These are phyloP conservation scores for Leucosticte australis DNA, from an alignment of 2,113 vertebrate genomes.

Conservation along the genomic window DNA sequence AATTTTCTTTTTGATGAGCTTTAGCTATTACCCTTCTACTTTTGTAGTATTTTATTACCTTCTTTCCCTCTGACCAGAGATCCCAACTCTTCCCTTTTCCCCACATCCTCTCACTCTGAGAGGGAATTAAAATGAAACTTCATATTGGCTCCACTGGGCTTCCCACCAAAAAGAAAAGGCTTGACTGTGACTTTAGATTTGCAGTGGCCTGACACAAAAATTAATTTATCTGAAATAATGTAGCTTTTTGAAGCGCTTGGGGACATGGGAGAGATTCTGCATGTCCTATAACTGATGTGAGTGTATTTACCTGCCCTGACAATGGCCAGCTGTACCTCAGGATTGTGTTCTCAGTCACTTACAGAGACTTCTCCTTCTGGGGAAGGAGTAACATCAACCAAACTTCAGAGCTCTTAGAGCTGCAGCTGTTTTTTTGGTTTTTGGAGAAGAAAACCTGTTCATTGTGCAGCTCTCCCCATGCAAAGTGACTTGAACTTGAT, in stretches of 20 bases:
- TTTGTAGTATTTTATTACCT: background rate
- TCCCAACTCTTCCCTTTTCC: background rate
- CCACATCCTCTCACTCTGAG: background rate
- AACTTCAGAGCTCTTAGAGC: background rate
- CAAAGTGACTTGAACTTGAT: background rate
- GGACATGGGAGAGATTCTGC: background rate
- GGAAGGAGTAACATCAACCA: background rate
- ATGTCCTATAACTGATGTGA: background rate
- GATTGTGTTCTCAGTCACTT: background rate
- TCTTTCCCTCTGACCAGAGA: background rate
- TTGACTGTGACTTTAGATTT: background rate
- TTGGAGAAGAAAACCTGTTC: background rate
- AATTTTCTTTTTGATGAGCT: conserved; percentile 1
- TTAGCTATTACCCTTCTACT: background rate
- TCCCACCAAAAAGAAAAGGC: background rate
- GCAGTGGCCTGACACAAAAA: background rate
- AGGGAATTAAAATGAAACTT: background rate
- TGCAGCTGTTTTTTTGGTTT: fast-evolving
- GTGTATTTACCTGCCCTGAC: background rate
- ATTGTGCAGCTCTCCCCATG: background rate
- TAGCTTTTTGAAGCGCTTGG: background rate
- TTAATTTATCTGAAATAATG: background rate
- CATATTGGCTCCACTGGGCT: background rate
- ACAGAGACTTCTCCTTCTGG: background rate
- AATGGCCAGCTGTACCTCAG: background rate